Evolutionary conservation across 2,888 invertebrate species (phyloP), one percentile per base, ranked within the genome.

Genomic region (Tipula confusa): DNA sequence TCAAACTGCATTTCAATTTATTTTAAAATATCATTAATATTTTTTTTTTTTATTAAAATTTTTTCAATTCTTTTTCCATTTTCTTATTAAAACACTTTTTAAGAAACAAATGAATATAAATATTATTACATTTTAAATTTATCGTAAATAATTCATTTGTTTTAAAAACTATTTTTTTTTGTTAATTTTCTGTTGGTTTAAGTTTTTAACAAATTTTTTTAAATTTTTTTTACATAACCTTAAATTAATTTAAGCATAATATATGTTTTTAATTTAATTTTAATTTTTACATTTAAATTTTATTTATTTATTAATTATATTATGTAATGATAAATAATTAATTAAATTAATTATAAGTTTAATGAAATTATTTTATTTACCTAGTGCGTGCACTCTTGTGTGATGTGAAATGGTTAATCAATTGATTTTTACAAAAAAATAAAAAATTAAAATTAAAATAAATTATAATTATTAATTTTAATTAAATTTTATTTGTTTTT

Each of bases 401-500:
- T 64, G 24, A 24, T 64, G 64, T 64, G 9, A 64, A 64, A 24
- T 24, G 9, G 5, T 64, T 64, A 64, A n/a, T n/a, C n/a, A n/a
- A 64, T 24, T 11, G 24, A 24, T 64, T 24, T 9, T 4, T 64
- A 24, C 15, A 43, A 43, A 43, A 43, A 43, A n/a, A n/a, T n/a
- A n/a, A n/a, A n/a, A n/a, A n/a, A n/a, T n/a, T n/a, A n/a, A n/a
- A n/a, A n/a, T n/a, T n/a, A n/a, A n/a, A n/a, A n/a, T n/a, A n/a
- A n/a, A n/a, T n/a, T n/a, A n/a, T 43, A 43, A 43, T 43, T 15
- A 15, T 15, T 43, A 43, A 15, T 36, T 43, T 15, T 24, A 64
- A 64, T 64, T 64, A 64, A 64, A 64, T 64, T n/a, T 64, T 64
- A 64, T 64, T n/a, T n/a, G n/a, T n/a, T n/a, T 24, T 64, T 43